Percentiles rank a stretch among this genome's conserved stretches.
phyloP scores from a whole-genome alignment of 2,113 vertebrate genomes.

The Indicator indicator region DNA sequence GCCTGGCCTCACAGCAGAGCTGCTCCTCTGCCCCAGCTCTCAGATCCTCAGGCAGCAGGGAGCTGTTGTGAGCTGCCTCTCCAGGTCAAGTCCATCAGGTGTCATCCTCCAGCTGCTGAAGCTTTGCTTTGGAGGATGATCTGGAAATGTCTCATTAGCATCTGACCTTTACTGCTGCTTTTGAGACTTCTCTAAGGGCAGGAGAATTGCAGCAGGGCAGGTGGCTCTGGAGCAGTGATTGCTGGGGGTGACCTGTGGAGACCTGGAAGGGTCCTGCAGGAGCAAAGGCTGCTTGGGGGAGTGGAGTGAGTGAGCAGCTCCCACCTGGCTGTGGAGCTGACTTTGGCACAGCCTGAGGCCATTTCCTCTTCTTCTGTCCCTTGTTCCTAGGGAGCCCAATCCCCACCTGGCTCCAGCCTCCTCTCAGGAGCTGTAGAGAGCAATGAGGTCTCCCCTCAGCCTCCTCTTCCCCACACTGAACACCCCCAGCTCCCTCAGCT shows the following conservation, averaged over 20 bases:
- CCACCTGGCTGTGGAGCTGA: background rate
- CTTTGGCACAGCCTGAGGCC: background rate
- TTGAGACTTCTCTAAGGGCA: constrained; percentile 51
- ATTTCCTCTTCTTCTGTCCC: background rate
- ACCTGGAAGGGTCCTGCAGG: background rate
- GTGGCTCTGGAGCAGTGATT: constrained; percentile 56
- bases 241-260: constrained; percentile 12
- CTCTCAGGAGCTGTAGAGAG: too few species aligned
- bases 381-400: too few species aligned
- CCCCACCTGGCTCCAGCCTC: too few species aligned
- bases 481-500: too few species aligned
- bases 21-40: background rate
- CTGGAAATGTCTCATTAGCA: constrained; percentile 77
- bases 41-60: background rate
- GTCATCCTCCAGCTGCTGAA: constrained; percentile 65
- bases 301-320: background rate
- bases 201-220: constrained; percentile 21
- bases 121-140: constrained; percentile 65
- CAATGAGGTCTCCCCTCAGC: too few species aligned
- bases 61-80: background rate
- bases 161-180: constrained; percentile 75
- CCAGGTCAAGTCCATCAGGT: constrained; percentile 29
- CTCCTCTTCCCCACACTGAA: too few species aligned
- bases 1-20: too few species aligned
- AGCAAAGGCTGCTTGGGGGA: background rate